Evolutionary conservation across 2,888 invertebrate genomes (phyloP), one percentile per base, ranked within the genome.

Genomic region (Agrochola lota): DNA sequence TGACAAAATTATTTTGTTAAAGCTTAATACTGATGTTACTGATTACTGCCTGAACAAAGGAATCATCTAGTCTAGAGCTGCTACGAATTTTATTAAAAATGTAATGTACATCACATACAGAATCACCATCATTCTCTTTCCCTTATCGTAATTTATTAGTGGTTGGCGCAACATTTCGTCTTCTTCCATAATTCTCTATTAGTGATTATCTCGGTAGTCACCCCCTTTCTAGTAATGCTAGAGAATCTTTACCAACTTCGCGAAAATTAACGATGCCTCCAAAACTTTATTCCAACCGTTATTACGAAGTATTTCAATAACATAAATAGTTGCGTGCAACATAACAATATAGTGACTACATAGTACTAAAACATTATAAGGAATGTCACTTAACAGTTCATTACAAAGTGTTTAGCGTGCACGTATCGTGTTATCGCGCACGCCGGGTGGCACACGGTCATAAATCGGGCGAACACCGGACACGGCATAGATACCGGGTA

Each of bases 391-490:
- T 60, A 80, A 40, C 62, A 75, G 77, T 75, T 85, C 74, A 86
- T 85, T 79, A 84, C 76, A 78, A 82, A 81, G 80, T 85, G 86
- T 84, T 87, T 82, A 82, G 71, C 77, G 78, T 82, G 72, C 26
- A 40, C 64, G 72, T 79, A 76, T 64, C 81, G 60, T 75, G 76
- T 81, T 82, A 87, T 86, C 86, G 74, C 35, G 69, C 63, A n/a
- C 9, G n/a, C 40, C 40, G 7, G 71, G 73, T 40, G 71, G 75
- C 63, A 76, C 75, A 83, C 67, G 79, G 67, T 81, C 89, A 74
- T 89, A 88, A 89, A 88, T 89, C 80, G 81, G 71, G 63, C 59
- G 26, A 43, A 59, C 78, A 64, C 77, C 86, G 80, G 83, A 83
- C 86, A 71, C 57, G 77, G 55, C 72, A 52, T 15, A 77, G 86